Base-by-base conservation (phyloP, 2,888 invertebrate species). In the Pharmacophagus antenor region DNA sequence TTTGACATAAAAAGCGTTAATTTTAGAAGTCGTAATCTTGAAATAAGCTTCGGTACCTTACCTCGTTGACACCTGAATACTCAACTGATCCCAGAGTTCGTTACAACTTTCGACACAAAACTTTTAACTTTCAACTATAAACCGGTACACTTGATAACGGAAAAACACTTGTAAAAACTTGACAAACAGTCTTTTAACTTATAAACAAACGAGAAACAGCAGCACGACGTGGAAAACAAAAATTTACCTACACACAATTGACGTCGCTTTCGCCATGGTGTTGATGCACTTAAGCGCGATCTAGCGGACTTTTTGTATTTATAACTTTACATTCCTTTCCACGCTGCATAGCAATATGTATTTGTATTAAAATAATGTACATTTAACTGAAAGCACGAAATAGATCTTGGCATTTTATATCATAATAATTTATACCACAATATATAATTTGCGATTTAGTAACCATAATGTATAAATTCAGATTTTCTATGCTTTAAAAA, bases 1-100 rank as follows among this genome's bases (percentile, higher is more conserved):
- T 65, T 71, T 72, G 72, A 65, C 64, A 73, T 69, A 55, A 56
- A 73, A 70, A 76, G 72, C 72, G 76, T 74, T 84, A 79, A 82
- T 80, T 82, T 76, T 80, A 81, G 77, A 82, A 81, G 76, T 76
- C 73, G 69, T 82, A 81, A 78, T 84, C 76, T 75, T 72, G 77
- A 73, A 80, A 77, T 80, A 83, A 79, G 85, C 85, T 84, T 86
- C 75, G 74, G 70, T 80, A 85, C 82, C 90, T 89, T 90, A 90
- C 91, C 90, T 90, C 90, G 85, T 89, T 90, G 89, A 90, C 90
- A 91, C 89, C 90, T 88, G 86, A 88, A 88, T 82, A 83, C 82
- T 81, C 76, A 82, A 87, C 81, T 81, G 84, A 86, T 88, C 83
- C 79, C 72, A 77, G 85, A 88, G 88, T 88, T 88, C 85, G 88